These are phyloP conservation scores for Danionella dracula DNA, from an alignment of 2,797 vertebrate genomes.

Conservation along the genomic window DNA sequence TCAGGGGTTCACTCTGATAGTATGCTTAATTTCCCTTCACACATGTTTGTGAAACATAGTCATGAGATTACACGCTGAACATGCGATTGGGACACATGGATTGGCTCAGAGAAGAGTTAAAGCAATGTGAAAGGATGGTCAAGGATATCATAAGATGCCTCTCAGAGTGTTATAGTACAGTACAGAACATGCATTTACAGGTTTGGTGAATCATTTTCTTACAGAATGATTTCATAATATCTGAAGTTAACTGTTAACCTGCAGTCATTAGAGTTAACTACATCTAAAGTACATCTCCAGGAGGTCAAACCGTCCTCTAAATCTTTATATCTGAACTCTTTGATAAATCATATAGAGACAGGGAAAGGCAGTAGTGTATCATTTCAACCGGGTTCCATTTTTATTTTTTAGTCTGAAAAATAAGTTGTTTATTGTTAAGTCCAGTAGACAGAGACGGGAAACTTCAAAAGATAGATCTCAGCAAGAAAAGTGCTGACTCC, in stretches of 20 bases:
- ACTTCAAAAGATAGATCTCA: slow-evolving; percentile 15
- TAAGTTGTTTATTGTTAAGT: slow-evolving; percentile 1
- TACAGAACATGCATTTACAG: background rate
- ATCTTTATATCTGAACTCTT: slow-evolving; percentile 3
- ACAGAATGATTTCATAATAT: background rate
- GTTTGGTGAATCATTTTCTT: background rate
- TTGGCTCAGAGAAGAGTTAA: too few relatives aligned
- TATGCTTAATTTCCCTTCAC: too few relatives aligned
- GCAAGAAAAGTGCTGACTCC: slow-evolving; percentile 35
- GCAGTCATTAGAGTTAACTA: background rate
- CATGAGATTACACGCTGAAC: too few relatives aligned
- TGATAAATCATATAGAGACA: background rate
- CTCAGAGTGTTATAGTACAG: too few relatives aligned
- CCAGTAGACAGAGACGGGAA: slow-evolving; percentile 11
- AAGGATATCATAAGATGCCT: too few relatives aligned
- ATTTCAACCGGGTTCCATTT: too few relatives aligned
- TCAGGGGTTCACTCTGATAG: too few relatives aligned
- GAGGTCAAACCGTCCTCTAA: background rate
- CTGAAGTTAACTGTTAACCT: background rate
- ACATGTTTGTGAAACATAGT: too few relatives aligned
- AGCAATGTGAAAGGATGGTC: too few relatives aligned
- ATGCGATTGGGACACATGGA: too few relatives aligned
- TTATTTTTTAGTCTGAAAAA: background rate
- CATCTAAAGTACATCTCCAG: slow-evolving; percentile 3
- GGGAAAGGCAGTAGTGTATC: too few relatives aligned